A percentile compares a stretch with the other conserved stretches of the same genome.
Conservation (phyloP, 1,140 invertebrate species). For the Aradophagus sp. region DNA sequence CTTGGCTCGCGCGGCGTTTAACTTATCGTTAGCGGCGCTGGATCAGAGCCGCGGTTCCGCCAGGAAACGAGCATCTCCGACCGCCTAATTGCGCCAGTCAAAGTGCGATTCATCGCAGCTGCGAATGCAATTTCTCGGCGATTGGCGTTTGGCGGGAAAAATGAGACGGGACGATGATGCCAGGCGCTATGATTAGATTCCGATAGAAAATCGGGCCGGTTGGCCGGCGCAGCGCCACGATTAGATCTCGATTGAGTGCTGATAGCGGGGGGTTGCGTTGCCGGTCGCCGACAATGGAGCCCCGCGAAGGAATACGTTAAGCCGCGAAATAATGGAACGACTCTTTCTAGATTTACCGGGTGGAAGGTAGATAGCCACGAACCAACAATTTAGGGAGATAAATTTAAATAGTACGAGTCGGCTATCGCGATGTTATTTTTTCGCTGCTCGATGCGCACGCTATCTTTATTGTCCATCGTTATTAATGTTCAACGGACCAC, state of each 20-base stretch:
- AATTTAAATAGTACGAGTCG: too few relatives aligned
- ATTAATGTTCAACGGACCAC: too few relatives aligned
- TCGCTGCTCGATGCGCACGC: too few relatives aligned
- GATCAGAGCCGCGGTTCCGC: too few relatives aligned
- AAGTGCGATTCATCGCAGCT: slow-evolving; percentile 11
- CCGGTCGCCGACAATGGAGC: slow-evolving; percentile 8
- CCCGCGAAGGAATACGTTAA: slow-evolving; percentile 4
- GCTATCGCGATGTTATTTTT: too few relatives aligned
- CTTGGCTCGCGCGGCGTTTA: slow-evolving; percentile 6
- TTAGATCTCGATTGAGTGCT: slow-evolving; percentile 23
- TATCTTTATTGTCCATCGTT: too few relatives aligned
- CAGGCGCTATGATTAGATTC: slow-evolving; percentile 16
- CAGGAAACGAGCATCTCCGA: neutral
- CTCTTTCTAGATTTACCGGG: too few relatives aligned
- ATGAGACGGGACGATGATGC: neutral
- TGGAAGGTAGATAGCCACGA: too few relatives aligned
- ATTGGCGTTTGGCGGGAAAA: slow-evolving; percentile 1
- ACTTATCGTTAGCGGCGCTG: slow-evolving; percentile 4
- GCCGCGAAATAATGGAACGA: too few relatives aligned
- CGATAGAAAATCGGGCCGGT: slow-evolving; percentile 7
- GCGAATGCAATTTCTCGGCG: slow-evolving; percentile 9
- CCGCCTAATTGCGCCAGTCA: slow-evolving; percentile 8
- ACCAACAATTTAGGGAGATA: too few relatives aligned
- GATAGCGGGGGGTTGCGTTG: slow-evolving; percentile 3
- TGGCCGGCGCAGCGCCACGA: slow-evolving; percentile 9